Conservation (phyloP, 2,888 invertebrate genomes). For the Himalopsyche kuldschensis region DNA sequence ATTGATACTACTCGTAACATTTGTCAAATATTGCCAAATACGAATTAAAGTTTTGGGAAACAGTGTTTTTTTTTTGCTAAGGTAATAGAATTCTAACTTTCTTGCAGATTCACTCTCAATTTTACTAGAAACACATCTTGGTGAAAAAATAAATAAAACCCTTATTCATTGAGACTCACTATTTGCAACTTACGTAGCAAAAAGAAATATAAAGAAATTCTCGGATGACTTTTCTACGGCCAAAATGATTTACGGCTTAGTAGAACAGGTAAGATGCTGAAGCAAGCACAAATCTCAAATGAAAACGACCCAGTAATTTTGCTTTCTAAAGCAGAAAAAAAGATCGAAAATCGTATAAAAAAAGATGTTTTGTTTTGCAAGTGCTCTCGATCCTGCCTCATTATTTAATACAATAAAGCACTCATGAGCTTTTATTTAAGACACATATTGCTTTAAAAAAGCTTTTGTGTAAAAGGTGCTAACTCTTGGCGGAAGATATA, state of each 20-base stretch:
- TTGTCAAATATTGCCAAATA: too few species aligned
- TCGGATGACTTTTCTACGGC: neutral
- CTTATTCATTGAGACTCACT: neutral
- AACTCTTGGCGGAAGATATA: too few species aligned
- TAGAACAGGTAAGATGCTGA: neutral
- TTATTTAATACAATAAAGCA: neutral
- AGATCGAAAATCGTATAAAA: neutral
- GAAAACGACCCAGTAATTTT: neutral
- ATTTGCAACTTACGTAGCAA: neutral
- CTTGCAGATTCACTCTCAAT: neutral
- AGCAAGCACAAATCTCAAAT: neutral
- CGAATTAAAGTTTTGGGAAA: too few species aligned
- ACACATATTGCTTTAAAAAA: too few species aligned
- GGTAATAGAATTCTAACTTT: neutral
- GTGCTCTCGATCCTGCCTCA: neutral
- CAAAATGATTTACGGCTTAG: neutral
- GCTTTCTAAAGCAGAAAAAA: neutral
- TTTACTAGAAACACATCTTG: neutral
- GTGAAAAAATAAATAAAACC: neutral
- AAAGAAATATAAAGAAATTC: neutral
- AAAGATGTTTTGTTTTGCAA: neutral
- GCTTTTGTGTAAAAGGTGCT: too few species aligned
- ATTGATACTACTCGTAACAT: too few species aligned
- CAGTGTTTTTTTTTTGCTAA: neutral
- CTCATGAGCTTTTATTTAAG: too few species aligned